Evolutionary conservation across 2,113 vertebrate species (phyloP), one percentile per base, ranked within the genome.

Genomic region (Vimba vimba): DNA sequence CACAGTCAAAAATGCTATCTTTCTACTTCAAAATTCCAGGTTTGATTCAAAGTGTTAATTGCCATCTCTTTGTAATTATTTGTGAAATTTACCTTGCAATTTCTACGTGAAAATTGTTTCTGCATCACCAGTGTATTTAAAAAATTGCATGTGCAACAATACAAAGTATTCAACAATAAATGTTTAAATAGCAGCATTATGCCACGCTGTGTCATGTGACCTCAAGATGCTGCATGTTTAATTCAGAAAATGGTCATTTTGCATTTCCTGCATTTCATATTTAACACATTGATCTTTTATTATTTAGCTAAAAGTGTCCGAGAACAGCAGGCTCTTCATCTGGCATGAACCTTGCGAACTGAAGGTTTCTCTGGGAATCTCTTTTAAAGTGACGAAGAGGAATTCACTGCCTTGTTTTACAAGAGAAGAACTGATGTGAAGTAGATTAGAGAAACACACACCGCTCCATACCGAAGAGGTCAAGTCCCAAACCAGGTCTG

Each of bases 381-480:
- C 55, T 15, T 78, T 36, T 21, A 78, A 78, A 78, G 30, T 59
- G 52, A 79, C 84, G 73, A 90, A 90, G 89, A 90, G 83, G 93
- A 94, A 94, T 93, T 91, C 92, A 93, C 85, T 91, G 90, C 86
- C 81, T 30, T 90, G 86, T 91, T 92, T 89, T 62, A 57, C 71
- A 39, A 76, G 55, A 85, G 83, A 78, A 7, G 66, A 62, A 64
- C 73, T 66, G 76, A 85, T 85, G 77, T 68, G 64, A 69, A 30
- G 27, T 30, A 50, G 47, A 77, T 55, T n/a, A 21, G 15, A 66
- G 39, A 81, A 81, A 30, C 79, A 66, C 79, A 81, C 79, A 66
- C 60, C 25, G 43, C 59, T 81, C 17, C 79, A 81, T 81, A 64
- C 79, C 79, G 15, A 45, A 81, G 79, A 81, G 79, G 79, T 81